phyloP scores from a whole-genome alignment of 2,888 invertebrate genomes.

The Philonicus albiceps region DNA sequence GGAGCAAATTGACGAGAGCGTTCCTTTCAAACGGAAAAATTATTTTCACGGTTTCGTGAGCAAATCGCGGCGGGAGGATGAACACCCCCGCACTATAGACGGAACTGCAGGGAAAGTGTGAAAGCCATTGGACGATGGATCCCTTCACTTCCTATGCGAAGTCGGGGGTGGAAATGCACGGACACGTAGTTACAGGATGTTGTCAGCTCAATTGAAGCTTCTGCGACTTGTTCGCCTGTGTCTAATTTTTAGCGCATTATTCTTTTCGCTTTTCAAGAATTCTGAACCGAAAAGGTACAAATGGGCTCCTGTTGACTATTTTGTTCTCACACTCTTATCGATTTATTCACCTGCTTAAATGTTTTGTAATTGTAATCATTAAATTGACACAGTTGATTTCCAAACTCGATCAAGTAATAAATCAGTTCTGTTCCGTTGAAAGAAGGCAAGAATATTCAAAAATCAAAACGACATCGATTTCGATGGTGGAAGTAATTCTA shows the following conservation, averaged over 20 bases:
- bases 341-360: not conserved
- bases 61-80: not conserved
- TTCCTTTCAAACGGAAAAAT: not conserved
- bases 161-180: not conserved
- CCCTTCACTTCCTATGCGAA: not conserved
- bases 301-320: not conserved
- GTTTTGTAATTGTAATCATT: not conserved
- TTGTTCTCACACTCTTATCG: not conserved
- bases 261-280: not conserved
- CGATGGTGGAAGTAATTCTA: too few relatives aligned
- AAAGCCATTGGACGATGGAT: not conserved
- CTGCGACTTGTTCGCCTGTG: not conserved
- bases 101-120: not conserved
- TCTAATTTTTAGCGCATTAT: not conserved
- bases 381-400: not conserved
- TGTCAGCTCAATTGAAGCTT: not conserved
- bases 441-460: too few relatives aligned
- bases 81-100: not conserved
- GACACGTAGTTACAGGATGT: not conserved
- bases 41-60: not conserved
- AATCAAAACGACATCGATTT: not conserved
- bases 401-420: not conserved
- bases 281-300: not conserved
- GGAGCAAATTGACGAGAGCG: not conserved
- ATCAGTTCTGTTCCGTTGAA: too few relatives aligned